A percentile compares a stretch with the other conserved stretches of the same genome.
Evolutionary conservation across 2,113 vertebrate genomes (phyloP).

Genomic region (Tetrax tetrax): DNA sequence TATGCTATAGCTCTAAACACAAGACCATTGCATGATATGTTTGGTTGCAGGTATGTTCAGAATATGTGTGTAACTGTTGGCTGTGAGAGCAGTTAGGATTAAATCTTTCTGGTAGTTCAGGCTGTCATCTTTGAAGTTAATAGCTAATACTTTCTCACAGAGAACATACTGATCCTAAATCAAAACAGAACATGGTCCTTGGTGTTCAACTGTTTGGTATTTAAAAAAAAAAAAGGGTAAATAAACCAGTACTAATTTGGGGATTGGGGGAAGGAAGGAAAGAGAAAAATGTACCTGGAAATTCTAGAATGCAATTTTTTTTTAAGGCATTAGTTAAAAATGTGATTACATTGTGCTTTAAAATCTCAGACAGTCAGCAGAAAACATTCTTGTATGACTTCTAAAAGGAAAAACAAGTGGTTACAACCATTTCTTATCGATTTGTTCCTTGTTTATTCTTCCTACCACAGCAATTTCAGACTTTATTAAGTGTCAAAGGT

Average conservation of each 20-base stretch:
- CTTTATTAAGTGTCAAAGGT: constrained; percentile 72
- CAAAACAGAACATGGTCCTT: background rate
- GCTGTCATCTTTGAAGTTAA: background rate
- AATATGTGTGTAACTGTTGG: background rate
- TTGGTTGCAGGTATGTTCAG: background rate
- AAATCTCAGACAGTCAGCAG: constrained; percentile 3
- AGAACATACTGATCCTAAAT: background rate
- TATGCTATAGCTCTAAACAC: background rate
- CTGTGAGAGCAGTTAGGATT: background rate
- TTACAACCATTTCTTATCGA: constrained; percentile 59
- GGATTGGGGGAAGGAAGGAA: background rate
- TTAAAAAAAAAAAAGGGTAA: background rate
- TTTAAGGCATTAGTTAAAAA: background rate
- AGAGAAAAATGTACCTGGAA: background rate
- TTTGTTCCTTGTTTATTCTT: constrained; percentile 67
- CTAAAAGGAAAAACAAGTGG: constrained; percentile 59
- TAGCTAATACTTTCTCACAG: background rate
- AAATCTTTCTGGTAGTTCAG: background rate
- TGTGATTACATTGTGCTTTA: background rate
- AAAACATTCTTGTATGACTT: constrained; percentile 48
- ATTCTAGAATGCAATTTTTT: background rate
- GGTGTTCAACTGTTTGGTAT: background rate
- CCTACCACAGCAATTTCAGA: constrained; percentile 62
- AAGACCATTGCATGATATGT: background rate
- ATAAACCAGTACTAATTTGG: background rate